Base-by-base conservation (phyloP, 2,113 vertebrate species). In the Megaleporinus macrocephalus region DNA sequence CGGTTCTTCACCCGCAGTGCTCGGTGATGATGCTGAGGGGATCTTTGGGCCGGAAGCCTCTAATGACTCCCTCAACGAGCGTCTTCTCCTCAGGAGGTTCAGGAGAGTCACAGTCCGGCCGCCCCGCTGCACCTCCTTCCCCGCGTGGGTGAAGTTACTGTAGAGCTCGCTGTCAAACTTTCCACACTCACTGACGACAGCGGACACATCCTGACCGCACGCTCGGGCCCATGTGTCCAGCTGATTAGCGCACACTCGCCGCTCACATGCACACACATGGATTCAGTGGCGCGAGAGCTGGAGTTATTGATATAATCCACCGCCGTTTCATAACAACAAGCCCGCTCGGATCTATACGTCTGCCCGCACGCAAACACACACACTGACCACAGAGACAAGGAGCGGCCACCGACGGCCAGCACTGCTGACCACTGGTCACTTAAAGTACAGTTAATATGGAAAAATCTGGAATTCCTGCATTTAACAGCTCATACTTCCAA, bases 241-340 rank as follows among this genome's bases (percentile, higher is more conserved):
- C 81, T 53, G 62, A 41, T 73, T 24, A 57, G 26, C 63, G 27
- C 66, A 78, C 47, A 79, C 30, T 29, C 49, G 57, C 44, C 36
- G 2, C 65, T 69, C 83, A 82, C 80, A 82, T 69, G 73, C 63
- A 83, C 85, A 79, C 85, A 66, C 78, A 83, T 79, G 85, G 79
- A 59, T 68, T 75, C 89, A 89, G 78, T 90, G 89, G 90, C 87
- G 88, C 86, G 88, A 87, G 86, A 87, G 83, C 49, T 74, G 71
- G 84, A 63, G 78, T 82, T 92, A 93, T 92, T 81, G 91, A 93
- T 76, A 87, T 82, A 62, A 83, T 85, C 62, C 85, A 27, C 41
- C 65, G 66, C 76, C 84, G 82, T 90, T 90, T 88, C 86, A 78
- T 90, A 89, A 92, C 80, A 78, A 85, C 4, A 70, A 51, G 75